Percentiles rank a stretch among this genome's conserved stretches.
Evolutionary conservation across 2,797 vertebrate genomes (phyloP).

Genomic region (Malacoraja senta): DNA sequence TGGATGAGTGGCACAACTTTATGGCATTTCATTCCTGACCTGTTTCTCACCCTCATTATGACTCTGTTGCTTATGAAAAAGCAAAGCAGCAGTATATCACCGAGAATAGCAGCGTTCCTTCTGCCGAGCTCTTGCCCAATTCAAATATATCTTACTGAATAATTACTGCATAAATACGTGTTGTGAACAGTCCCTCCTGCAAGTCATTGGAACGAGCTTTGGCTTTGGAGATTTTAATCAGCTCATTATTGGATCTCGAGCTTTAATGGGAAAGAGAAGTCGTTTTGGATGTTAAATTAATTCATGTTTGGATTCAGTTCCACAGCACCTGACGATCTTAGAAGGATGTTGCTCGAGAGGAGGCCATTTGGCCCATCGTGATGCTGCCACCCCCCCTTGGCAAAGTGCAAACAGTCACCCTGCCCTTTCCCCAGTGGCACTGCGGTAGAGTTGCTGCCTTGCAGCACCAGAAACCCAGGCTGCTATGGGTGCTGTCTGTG

Average conservation of each 20-base stretch:
- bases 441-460: too few species aligned
- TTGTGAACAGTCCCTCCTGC: not conserved
- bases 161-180: not conserved
- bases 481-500: too few species aligned
- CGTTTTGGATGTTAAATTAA: not conserved
- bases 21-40: not conserved
- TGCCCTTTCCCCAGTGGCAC: not conserved
- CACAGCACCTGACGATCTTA: not conserved
- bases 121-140: not conserved
- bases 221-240: not conserved
- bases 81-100: not conserved
- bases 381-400: not conserved
- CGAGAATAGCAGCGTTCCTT: not conserved
- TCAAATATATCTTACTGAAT: not conserved
- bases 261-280: not conserved
- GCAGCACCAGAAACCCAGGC: too few species aligned
- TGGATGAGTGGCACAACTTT: not conserved
- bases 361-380: not conserved
- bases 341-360: not conserved
- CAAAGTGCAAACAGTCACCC: not conserved
- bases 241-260: not conserved
- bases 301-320: not conserved
- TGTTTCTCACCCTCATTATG: slow-evolving; percentile 10
- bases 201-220: not conserved
- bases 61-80: not conserved